Conservation (phyloP, 2,888 invertebrate genomes). For the Liposcelis brunnea region DNA sequence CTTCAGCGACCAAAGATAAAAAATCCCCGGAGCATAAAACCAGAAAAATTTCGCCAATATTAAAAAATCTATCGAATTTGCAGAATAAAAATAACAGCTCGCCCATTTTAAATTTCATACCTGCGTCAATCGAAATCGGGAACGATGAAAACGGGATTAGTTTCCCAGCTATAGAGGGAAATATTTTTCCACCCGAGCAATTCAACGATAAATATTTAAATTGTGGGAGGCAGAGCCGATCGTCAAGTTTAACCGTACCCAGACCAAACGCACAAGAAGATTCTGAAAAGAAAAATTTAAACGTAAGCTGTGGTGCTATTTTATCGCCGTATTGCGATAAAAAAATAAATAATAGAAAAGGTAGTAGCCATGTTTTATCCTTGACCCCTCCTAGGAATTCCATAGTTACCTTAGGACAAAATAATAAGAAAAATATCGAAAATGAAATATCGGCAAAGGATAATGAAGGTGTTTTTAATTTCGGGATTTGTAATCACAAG, state of each 20-base stretch:
- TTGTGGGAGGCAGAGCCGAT: conserved; percentile 29
- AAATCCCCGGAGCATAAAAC: conserved; percentile 11
- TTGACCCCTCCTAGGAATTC: background rate
- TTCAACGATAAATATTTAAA: conserved; percentile 1
- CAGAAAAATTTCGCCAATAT: conserved; percentile 9
- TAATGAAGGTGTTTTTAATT: conserved; percentile 4
- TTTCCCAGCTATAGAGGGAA: background rate
- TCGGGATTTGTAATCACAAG: conserved; percentile 4
- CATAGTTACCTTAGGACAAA: background rate
- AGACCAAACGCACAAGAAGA: conserved; percentile 19
- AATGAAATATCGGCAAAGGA: conserved; percentile 2
- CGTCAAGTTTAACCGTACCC: conserved; percentile 33
- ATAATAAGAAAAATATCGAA: no score
- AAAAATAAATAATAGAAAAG: background rate
- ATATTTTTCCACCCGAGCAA: conserved; percentile 2
- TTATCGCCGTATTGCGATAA: background rate
- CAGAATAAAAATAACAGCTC: conserved; percentile 7
- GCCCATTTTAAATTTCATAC: conserved; percentile 12
- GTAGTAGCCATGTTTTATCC: background rate
- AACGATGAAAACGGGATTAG: background rate
- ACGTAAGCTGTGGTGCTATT: conserved; percentile 2
- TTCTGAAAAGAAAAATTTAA: conserved; percentile 1
- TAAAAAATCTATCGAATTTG: conserved; percentile 1
- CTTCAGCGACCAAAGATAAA: conserved; percentile 18
- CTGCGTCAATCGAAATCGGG: conserved; percentile 15